Conservation (phyloP, 2,888 invertebrate species). For the Troides helena region DNA sequence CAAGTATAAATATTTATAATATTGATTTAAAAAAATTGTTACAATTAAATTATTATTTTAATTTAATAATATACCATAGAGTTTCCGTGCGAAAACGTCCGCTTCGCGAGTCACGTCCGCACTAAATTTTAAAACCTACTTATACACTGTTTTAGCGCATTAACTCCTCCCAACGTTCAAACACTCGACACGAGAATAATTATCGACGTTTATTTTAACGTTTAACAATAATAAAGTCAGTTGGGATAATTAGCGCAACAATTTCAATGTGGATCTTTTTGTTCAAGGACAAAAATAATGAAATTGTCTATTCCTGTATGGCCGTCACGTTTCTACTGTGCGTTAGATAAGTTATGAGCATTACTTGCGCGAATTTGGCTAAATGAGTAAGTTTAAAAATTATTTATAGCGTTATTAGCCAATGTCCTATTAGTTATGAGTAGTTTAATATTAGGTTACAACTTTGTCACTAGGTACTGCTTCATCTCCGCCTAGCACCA, state of each 20-base stretch:
- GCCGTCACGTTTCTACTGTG: constrained; percentile 5
- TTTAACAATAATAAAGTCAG: constrained; percentile 28
- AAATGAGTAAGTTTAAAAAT: no score
- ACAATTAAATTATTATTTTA: no score
- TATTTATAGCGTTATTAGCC: no score
- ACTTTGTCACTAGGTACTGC: no score
- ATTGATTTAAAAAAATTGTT: no score
- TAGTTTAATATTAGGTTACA: no score
- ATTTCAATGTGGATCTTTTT: constrained; percentile 22
- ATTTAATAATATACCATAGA: background rate
- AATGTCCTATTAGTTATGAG: no score
- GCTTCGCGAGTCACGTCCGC: constrained; percentile 25
- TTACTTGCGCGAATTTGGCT: no score
- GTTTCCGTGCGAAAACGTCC: constrained; percentile 21
- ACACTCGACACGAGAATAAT: constrained; percentile 28
- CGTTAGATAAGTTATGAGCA: constrained; percentile 3
- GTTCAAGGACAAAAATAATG: constrained; percentile 32
- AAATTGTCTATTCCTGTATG: constrained; percentile 24
- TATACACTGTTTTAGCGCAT: constrained; percentile 15
- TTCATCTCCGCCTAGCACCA: no score
- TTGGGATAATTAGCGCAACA: constrained; percentile 29
- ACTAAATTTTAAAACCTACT: constrained; percentile 10
- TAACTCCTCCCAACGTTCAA: constrained; percentile 7
- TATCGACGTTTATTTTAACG: constrained; percentile 27
- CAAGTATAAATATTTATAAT: no score